Percentiles rank a stretch among this genome's conserved stretches.
phyloP scores from a whole-genome alignment of 1,140 invertebrate species.

The Drosophila guanche region DNA sequence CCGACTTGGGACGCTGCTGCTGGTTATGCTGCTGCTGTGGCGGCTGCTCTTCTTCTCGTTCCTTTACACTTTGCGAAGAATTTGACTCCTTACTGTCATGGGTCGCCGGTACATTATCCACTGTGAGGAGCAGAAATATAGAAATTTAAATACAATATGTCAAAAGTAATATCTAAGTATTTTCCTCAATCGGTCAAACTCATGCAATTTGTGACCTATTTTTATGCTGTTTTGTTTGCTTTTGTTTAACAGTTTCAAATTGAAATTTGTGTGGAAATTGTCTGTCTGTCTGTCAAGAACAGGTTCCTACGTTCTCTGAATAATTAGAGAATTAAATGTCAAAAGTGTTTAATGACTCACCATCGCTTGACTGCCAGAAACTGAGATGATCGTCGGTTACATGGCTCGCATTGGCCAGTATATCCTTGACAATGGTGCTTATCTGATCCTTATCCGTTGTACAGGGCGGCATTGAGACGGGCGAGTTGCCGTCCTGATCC shows the following conservation, averaged over 20 bases:
- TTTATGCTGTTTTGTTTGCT: no score
- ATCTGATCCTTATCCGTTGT: constrained; percentile 64
- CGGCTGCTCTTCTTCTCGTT: constrained; percentile 28
- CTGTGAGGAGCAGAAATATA: constrained; percentile 12
- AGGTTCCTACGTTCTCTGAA: constrained; percentile 1
- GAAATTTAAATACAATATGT: no score
- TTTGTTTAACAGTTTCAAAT: background rate
- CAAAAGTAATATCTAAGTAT: no score
- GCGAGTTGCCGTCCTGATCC: background rate
- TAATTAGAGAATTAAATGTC: background rate
- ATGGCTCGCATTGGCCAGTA: constrained; percentile 59
- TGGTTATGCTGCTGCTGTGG: constrained; percentile 1
- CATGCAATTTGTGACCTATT: background rate
- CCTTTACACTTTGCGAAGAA: constrained; percentile 13
- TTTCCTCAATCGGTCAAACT: no score
- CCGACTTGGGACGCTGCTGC: constrained; percentile 63
- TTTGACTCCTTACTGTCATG: constrained; percentile 21
- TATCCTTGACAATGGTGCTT: constrained; percentile 70
- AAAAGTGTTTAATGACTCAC: constrained; percentile 34
- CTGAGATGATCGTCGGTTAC: constrained; percentile 57
- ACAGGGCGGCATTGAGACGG: background rate
- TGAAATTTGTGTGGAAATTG: background rate
- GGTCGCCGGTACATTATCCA: constrained; percentile 64
- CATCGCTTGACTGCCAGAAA: constrained; percentile 65
- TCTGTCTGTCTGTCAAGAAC: no score